Percentiles rank a stretch among this genome's conserved stretches.
These are phyloP conservation scores for Coelopa frigida DNA, from an alignment of 1,140 invertebrate species.

Conservation along the genomic window DNA sequence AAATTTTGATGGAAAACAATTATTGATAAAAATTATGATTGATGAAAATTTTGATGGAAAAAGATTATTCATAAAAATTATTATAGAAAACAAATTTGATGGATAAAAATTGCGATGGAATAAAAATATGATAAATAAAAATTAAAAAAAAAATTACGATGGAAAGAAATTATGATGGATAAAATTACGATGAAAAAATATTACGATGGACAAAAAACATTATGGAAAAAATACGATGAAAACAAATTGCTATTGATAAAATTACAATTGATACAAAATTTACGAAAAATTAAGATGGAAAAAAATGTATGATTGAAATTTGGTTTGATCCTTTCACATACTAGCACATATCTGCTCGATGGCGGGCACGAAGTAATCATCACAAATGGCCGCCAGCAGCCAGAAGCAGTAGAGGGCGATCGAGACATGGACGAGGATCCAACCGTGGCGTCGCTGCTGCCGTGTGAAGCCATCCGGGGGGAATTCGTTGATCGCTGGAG, in stretches of 20 bases:
- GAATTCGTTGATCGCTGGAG: conserved; percentile 68
- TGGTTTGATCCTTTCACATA: conserved; percentile 47
- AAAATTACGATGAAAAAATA: no score
- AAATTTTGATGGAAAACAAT: not conserved
- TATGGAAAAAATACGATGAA: no score
- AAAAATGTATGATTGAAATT: not conserved
- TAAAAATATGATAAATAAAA: no score
- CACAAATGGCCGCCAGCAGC: conserved; percentile 72
- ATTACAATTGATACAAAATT: not conserved
- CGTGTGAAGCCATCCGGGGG: conserved; percentile 66
- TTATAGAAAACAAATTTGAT: not conserved
- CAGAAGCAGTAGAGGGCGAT: conserved; percentile 73
- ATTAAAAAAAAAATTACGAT: no score
- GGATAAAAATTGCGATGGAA: not conserved
- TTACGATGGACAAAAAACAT: no score
- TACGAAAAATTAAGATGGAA: not conserved
- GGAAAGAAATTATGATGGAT: no score
- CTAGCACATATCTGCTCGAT: conserved; percentile 77
- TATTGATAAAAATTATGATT: not conserved
- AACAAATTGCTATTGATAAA: no score
- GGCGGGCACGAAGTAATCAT: conserved; percentile 80
- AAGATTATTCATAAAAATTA: no score
- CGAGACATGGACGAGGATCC: conserved; percentile 62
- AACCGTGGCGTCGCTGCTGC: conserved; percentile 57
- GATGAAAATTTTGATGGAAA: no score